Conservation (phyloP, 2,113 vertebrate genomes). For the Menura novaehollandiae region DNA sequence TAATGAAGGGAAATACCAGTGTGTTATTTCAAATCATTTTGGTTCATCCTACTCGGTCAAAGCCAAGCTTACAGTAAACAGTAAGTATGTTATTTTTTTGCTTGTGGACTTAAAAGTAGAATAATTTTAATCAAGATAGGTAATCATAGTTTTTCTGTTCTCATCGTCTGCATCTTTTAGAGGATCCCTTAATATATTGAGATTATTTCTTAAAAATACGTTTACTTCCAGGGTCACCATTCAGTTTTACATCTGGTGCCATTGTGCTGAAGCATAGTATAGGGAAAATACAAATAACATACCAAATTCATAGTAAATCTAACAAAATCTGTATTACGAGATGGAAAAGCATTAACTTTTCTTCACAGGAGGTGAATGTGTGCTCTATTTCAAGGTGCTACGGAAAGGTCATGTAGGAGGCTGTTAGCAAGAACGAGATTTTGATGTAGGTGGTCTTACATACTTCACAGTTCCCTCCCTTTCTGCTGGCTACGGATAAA, state of each 20-base stretch:
- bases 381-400: not conserved
- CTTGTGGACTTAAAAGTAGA: not conserved
- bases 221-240: not conserved
- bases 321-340: not conserved
- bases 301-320: not conserved
- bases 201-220: not conserved
- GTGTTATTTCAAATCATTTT: slow-evolving; percentile 98
- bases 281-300: not conserved
- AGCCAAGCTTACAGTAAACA: slow-evolving; percentile 94
- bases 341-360: not conserved
- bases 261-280: not conserved
- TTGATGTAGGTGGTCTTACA: not conserved
- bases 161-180: not conserved
- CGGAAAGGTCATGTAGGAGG: not conserved
- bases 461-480: not conserved
- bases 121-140: not conserved
- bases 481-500: not conserved
- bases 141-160: not conserved
- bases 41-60: slow-evolving; percentile 94
- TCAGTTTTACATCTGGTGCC: not conserved
- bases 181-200: not conserved
- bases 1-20: slow-evolving; percentile 94
- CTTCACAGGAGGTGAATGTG: not conserved
- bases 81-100: slow-evolving; percentile 75
- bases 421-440: not conserved